Evolutionary conservation across 2,797 vertebrate genomes (phyloP).

Genomic region (Molothrus aeneus): DNA sequence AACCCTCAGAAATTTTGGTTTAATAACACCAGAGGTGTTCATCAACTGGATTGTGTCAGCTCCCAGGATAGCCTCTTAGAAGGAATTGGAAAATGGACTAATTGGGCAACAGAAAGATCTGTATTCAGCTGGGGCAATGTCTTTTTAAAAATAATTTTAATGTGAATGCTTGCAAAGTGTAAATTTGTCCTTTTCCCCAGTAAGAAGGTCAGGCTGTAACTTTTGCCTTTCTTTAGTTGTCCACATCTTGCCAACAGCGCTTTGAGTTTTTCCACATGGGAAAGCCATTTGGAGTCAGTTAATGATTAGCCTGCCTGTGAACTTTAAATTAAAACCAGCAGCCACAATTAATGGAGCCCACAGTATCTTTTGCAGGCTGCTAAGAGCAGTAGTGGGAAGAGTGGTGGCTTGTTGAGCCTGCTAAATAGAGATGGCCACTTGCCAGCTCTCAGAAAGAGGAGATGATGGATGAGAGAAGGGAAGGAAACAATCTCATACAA

Average conservation of each 20-base stretch:
- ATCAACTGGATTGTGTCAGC: background rate
- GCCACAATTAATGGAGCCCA: constrained; percentile 23
- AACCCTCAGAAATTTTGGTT: background rate
- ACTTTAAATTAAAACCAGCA: constrained; percentile 58
- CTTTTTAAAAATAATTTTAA: background rate
- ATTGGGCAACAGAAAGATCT: background rate
- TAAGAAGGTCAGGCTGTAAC: background rate
- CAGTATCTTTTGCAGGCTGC: constrained; percentile 9
- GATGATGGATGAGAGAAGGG: constrained; percentile 20
- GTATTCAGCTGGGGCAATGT: background rate
- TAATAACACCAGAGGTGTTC: background rate
- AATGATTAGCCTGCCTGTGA: constrained; percentile 36
- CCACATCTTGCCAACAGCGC: background rate
- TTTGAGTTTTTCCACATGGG: background rate
- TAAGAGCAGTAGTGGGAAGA: background rate
- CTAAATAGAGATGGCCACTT: constrained; percentile 24
- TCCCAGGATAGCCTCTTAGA: background rate
- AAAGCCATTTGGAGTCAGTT: constrained; percentile 5
- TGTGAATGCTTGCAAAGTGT: background rate
- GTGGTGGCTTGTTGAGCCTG: constrained; percentile 8
- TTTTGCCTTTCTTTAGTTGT: background rate
- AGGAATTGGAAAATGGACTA: background rate
- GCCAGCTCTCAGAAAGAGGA: constrained; percentile 28
- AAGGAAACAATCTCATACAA: constrained; percentile 23
- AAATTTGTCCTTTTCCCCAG: background rate